These are phyloP conservation scores for Clusia tigrina DNA, from an alignment of 2,888 invertebrate species.

Conservation along the genomic window DNA sequence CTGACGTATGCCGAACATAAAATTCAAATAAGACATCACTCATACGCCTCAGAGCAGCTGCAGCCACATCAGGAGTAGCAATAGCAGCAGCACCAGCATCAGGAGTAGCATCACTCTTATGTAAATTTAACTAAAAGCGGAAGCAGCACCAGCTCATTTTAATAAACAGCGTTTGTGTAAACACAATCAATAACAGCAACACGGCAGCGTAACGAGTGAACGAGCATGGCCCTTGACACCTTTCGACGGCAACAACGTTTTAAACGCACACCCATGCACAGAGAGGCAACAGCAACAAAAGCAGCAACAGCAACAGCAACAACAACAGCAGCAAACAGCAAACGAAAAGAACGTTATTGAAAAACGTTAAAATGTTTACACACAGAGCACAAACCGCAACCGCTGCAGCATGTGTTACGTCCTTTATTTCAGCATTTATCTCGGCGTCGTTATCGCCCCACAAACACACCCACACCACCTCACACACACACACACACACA, in stretches of 20 bases:
- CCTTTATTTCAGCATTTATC: constrained; percentile 28
- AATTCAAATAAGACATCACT: background rate
- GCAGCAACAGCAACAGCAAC: constrained; percentile 23
- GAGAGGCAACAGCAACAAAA: constrained; percentile 36
- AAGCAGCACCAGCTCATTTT: constrained; percentile 31
- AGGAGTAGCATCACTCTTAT: no score
- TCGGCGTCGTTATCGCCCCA: constrained; percentile 40
- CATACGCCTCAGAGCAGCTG: background rate
- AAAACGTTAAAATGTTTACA: constrained; percentile 40
- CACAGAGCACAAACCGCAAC: constrained; percentile 28
- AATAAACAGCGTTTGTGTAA: constrained; percentile 34
- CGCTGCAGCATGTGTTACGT: background rate
- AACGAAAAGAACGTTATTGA: constrained; percentile 48
- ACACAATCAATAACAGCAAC: constrained; percentile 34
- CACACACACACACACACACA: no score
- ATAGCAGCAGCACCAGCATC: background rate
- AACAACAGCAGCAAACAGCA: background rate
- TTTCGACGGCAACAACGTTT: constrained; percentile 36
- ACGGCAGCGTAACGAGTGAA: background rate
- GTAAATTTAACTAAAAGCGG: background rate
- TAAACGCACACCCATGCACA: constrained; percentile 49
- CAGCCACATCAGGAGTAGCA: background rate
- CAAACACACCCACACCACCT: constrained; percentile 49
- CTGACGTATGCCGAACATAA: background rate
- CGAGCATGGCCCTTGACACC: constrained; percentile 37